Evolutionary conservation across 2,113 vertebrate species (phyloP).

Genomic region (Serilophus lunatus): DNA sequence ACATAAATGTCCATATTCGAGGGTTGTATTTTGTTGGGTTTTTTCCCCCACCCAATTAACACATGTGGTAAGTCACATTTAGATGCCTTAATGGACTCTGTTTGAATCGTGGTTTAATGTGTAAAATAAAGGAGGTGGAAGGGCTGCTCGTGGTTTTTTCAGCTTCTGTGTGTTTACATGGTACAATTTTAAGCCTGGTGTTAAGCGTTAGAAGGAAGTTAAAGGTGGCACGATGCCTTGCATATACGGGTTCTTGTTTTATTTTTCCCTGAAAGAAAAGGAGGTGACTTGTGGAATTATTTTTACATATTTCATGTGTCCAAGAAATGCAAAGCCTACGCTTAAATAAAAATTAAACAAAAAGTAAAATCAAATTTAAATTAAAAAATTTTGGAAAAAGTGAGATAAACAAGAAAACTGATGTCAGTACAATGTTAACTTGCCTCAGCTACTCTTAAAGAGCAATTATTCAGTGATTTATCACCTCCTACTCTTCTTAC

Average conservation of each 20-base stretch:
- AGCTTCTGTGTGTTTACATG: background rate
- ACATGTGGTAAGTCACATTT: constrained; percentile 60
- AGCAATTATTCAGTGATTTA: background rate
- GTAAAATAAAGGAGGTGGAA: constrained; percentile 49
- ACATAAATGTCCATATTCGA: constrained; percentile 57
- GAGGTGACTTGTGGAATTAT: background rate
- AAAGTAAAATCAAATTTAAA: too few species aligned
- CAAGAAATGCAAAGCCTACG: background rate
- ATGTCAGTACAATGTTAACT: background rate
- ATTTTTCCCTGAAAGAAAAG: background rate
- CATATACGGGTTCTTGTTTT: background rate
- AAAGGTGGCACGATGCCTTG: background rate
- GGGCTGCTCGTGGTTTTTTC: background rate
- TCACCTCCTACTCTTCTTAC: background rate
- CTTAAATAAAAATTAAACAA: background rate
- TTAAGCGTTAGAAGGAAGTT: background rate
- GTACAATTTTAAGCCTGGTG: background rate
- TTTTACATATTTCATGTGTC: background rate
- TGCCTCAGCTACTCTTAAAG: background rate
- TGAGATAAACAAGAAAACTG: background rate
- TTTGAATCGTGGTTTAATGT: constrained; percentile 46
- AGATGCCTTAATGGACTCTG: constrained; percentile 60
- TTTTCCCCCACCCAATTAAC: constrained; percentile 35
- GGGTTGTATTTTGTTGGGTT: background rate
- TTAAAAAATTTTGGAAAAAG: background rate